These are phyloP conservation scores for Enteromius mattozi DNA, from an alignment of 2,797 vertebrate genomes.

Conservation along the genomic window DNA sequence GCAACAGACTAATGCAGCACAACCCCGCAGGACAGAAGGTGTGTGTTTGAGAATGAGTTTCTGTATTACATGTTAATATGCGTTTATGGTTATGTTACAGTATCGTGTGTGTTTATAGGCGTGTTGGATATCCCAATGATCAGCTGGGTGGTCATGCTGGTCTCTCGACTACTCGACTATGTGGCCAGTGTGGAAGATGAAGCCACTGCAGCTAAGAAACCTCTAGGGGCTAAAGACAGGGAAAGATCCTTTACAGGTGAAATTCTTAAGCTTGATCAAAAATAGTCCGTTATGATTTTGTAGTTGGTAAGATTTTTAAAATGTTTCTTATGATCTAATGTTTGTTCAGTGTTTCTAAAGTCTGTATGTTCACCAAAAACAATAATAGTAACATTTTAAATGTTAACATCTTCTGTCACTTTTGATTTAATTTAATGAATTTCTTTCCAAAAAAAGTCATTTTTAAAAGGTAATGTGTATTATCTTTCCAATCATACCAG, in stretches of 20 bases:
- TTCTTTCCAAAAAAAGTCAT: neutral
- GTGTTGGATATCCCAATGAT: constrained; percentile 99
- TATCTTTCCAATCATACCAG: constrained; percentile 68
- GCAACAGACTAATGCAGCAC: constrained; percentile 83
- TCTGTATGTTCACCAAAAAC: neutral
- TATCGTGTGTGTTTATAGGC: constrained; percentile 75
- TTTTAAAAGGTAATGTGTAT: neutral
- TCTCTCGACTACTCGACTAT: constrained; percentile 94
- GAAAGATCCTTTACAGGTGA: constrained; percentile 90
- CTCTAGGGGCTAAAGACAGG: constrained; percentile 92
- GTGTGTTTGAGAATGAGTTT: neutral
- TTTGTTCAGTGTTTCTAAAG: neutral
- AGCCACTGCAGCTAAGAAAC: constrained; percentile 90
- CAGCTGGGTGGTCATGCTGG: constrained; percentile 99
- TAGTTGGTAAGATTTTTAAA: neutral
- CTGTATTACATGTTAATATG: neutral
- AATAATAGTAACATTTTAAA: neutral
- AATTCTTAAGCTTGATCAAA: neutral
- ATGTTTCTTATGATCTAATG: neutral
- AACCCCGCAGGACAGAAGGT: constrained; percentile 91
- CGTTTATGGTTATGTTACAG: neutral
- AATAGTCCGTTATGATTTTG: neutral
- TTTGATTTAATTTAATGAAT: neutral
- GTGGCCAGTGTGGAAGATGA: constrained; percentile 98
- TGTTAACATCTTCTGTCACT: neutral